Evolutionary conservation across 2,888 invertebrate genomes (phyloP).

Genomic region (Leptopilina syphax): DNA sequence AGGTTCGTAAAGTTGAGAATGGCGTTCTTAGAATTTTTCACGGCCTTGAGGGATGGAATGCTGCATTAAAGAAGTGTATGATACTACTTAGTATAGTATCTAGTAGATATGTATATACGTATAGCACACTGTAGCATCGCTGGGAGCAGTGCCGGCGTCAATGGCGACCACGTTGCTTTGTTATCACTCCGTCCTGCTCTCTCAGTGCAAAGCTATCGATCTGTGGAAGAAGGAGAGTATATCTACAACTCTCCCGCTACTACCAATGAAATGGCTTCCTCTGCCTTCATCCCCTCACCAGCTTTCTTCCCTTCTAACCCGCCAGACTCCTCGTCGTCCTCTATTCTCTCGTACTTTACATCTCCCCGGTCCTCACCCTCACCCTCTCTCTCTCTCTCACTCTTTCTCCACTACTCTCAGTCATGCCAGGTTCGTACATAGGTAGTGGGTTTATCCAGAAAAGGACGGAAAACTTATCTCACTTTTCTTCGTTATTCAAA

Average conservation of each 20-base stretch:
- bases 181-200: conserved; percentile 63
- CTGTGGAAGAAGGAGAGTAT: conserved; percentile 46
- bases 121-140: conserved; percentile 21
- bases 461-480: conserved; percentile 25
- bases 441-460: conserved; percentile 5
- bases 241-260: conserved; percentile 26
- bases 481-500: conserved; percentile 18
- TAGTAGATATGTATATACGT: neutral
- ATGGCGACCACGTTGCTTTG: conserved; percentile 64
- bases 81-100: conserved; percentile 2
- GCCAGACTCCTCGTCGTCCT: conserved; percentile 33
- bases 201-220: conserved; percentile 56
- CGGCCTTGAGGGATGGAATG: conserved; percentile 5
- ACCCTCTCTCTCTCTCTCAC: too few relatives aligned
- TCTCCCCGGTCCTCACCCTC: neutral
- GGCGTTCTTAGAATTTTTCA: conserved; percentile 1
- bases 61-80: conserved; percentile 13
- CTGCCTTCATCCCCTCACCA: conserved; percentile 18
- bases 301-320: neutral
- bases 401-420: neutral
- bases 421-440: conserved; percentile 26
- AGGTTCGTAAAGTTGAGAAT: neutral
- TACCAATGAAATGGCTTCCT: conserved; percentile 32
- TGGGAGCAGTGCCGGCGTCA: conserved; percentile 35
- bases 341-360: conserved; percentile 42